These are phyloP conservation scores for Macquaria australasica DNA, from an alignment of 2,113 vertebrate species.

Conservation along the genomic window DNA sequence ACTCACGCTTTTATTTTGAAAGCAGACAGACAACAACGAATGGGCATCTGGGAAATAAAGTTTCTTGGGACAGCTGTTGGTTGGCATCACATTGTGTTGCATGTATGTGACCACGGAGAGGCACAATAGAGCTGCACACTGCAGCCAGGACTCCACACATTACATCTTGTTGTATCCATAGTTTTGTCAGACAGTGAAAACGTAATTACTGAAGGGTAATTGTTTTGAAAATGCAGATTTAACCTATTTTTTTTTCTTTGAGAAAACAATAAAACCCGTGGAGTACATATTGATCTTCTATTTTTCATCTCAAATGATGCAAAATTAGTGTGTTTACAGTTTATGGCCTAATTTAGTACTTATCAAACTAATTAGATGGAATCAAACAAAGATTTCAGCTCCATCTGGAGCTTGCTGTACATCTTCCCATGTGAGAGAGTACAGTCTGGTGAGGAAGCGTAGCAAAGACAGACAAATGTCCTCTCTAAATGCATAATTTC, in stretches of 20 bases:
- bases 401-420: background rate
- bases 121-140: slow-evolving; percentile 26
- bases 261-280: background rate
- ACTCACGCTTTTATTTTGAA: slow-evolving; percentile 47
- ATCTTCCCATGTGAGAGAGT: background rate
- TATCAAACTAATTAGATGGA: background rate
- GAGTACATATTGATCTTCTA: background rate
- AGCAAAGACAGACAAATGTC: background rate
- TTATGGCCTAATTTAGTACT: background rate
- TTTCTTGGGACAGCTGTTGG: background rate
- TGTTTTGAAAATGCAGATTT: background rate
- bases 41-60: slow-evolving; percentile 60
- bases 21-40: background rate
- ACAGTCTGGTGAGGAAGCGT: background rate
- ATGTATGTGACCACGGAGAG: slow-evolving; percentile 49
- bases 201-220: too few species aligned
- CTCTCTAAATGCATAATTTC: background rate
- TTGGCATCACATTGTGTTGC: slow-evolving; percentile 2
- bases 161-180: background rate
- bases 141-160: background rate
- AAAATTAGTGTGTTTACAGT: background rate
- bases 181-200: background rate
- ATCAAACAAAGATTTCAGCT: background rate
- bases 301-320: background rate
- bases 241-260: too few species aligned